Percentiles rank a stretch among this genome's conserved stretches.
phyloP scores from a whole-genome alignment of 2,888 invertebrate species.

The Sesia apiformis region DNA sequence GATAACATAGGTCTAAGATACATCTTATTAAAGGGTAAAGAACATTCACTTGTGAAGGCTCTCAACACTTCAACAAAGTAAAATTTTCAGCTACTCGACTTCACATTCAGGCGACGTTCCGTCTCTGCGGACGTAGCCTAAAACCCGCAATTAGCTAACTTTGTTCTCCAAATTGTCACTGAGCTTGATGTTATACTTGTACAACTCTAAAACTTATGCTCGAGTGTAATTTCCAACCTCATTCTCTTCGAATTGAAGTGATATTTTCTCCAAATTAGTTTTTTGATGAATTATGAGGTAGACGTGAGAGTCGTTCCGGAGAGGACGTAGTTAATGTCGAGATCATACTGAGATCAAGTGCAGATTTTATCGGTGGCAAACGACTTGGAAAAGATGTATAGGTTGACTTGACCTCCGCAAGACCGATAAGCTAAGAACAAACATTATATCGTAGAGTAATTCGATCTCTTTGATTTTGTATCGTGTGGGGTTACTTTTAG shows the following conservation, averaged over 20 bases:
- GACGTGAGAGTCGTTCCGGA: constrained; percentile 7
- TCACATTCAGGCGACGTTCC: constrained; percentile 6
- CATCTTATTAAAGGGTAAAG: background rate
- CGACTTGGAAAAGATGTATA: background rate
- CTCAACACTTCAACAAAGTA: constrained; percentile 1
- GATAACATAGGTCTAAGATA: background rate
- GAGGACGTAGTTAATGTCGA: background rate
- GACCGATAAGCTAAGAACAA: background rate
- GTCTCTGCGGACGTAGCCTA: constrained; percentile 16
- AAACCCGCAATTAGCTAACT: constrained; percentile 30
- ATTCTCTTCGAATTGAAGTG: background rate
- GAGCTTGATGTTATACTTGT: background rate
- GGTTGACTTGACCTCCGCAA: background rate
- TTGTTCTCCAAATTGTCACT: constrained; percentile 28
- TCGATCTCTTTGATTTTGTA: background rate
- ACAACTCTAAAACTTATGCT: background rate
- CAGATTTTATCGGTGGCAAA: background rate
- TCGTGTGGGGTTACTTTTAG: background rate
- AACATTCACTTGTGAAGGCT: background rate
- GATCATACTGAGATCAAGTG: background rate
- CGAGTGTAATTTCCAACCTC: background rate
- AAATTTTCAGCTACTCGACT: background rate
- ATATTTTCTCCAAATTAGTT: constrained; percentile 20
- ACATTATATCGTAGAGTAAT: background rate
- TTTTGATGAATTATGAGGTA: constrained; percentile 20